Evolutionary conservation across 2,113 vertebrate species (phyloP), one percentile per base, ranked within the genome.

Genomic region (Falco punctatus): DNA sequence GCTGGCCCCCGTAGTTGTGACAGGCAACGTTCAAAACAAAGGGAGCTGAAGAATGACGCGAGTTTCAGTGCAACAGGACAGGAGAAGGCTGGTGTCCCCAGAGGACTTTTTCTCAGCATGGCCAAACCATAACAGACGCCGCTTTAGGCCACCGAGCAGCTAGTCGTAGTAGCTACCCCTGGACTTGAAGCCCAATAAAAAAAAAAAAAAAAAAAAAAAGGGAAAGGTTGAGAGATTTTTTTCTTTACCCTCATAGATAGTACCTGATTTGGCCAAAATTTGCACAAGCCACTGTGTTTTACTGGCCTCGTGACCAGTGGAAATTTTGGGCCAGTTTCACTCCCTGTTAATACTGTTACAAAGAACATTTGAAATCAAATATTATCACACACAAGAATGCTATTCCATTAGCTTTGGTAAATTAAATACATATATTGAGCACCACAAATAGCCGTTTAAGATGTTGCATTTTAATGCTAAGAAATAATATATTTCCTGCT

Each of bases 331-430:
- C 72, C 49, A 27, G 20, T 46, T 92, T 92, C 86, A 79, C 69
- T 86, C 73, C 90, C 49, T 90, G 64, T 88, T 97, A 98, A 97
- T 90, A 97, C 97, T 97, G 95, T 85, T 90, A 87, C 65, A 86
- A 92, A 88, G 58, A 90, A 92, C 38, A 86, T 81, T 6, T 52
- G 48, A 82, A 95, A 92, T 85, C 66, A 91, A 90, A 86, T 46
- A 94, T 46, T 72, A 92, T 88, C 91, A 92, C 85, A 94, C 84
- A 48, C 30, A 57, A 88, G 52, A 86, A 46, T 1, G 35, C 35
- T 80, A 48, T 49, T 92, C 92, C 86, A n/a, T 95, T 78, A 69
- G 46, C 91, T 96, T 79, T 86, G 92, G 94, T 74, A 94, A 87
- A 82, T 94, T 73, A 92, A 91, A 96, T 69, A 91, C 58, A 79